Conservation (phyloP, 2,888 invertebrate genomes). For the Drosophila colorata region DNA sequence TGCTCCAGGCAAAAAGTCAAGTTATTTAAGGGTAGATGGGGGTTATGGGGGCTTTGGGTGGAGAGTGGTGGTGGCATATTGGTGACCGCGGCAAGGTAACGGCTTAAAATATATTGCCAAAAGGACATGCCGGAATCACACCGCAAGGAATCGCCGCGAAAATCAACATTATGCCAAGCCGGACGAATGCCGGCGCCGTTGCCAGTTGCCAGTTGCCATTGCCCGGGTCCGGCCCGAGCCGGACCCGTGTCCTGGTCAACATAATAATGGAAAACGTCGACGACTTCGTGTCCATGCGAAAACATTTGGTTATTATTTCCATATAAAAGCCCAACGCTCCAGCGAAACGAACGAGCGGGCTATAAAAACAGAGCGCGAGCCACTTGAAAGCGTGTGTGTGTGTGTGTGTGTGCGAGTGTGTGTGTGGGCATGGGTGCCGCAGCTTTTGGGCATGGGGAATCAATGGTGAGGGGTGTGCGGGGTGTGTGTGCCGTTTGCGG, state of each 20-base stretch:
- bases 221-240: too few relatives aligned
- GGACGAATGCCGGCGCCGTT: constrained; percentile 34
- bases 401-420: constrained; percentile 13
- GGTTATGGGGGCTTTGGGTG: too few relatives aligned
- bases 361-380: constrained; percentile 55
- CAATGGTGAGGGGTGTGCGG: constrained; percentile 1
- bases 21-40: constrained; percentile 1
- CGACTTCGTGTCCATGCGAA: constrained; percentile 40
- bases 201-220: constrained; percentile 2
- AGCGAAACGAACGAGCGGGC: constrained; percentile 40
- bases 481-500: constrained; percentile 68
- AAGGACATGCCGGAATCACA: constrained; percentile 82
- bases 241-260: constrained; percentile 57
- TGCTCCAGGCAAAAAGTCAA: constrained; percentile 2
- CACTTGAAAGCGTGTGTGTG: constrained; percentile 67
- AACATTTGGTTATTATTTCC: constrained; percentile 78
- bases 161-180: constrained; percentile 82
- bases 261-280: constrained; percentile 56
- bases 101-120: constrained; percentile 77
- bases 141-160: constrained; percentile 83
- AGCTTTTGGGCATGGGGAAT: constrained; percentile 5
- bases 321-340: constrained; percentile 58
- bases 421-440: constrained; percentile 43
- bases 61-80: constrained; percentile 41
- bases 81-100: constrained; percentile 74